Percentiles rank a stretch among this genome's conserved stretches.
Evolutionary conservation across 2,888 invertebrate species (phyloP).

Genomic region (Myopa testacea): DNA sequence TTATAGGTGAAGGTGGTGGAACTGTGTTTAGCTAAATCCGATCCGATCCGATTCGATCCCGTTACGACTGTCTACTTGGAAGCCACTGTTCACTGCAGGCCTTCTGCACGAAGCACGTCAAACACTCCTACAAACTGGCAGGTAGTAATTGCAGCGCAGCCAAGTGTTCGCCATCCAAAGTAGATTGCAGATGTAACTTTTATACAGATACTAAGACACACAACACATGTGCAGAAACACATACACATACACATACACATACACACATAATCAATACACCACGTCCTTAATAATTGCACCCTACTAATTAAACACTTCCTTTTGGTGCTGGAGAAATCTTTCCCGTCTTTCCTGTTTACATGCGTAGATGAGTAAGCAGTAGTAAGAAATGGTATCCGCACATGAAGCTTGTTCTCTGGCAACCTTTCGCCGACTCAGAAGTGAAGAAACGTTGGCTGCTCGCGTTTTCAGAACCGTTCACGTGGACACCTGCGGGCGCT

Average conservation of each 20-base stretch:
- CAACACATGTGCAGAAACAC: too few relatives aligned
- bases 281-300: too few relatives aligned
- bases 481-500: constrained; percentile 64
- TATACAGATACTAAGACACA: neutral
- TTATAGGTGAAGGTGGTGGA: constrained; percentile 54
- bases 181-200: constrained; percentile 9
- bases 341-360: constrained; percentile 28
- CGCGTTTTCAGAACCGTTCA: constrained; percentile 65
- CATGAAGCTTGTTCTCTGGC: too few relatives aligned
- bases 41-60: neutral
- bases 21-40: constrained; percentile 12
- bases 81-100: too few relatives aligned
- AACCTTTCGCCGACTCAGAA: neutral
- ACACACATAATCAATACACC: too few relatives aligned
- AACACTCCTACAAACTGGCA: too few relatives aligned
- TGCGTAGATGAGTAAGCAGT: constrained; percentile 19
- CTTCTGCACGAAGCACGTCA: too few relatives aligned
- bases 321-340: neutral
- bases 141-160: neutral
- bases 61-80: neutral
- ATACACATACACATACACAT: too few relatives aligned
- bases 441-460: neutral
- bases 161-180: neutral
- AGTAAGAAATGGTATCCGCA: constrained; percentile 2
- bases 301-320: neutral